Percentiles rank a stretch among this genome's conserved stretches.
phyloP scores from a whole-genome alignment of 2,113 vertebrate genomes.

The Leucopternis melanops region DNA sequence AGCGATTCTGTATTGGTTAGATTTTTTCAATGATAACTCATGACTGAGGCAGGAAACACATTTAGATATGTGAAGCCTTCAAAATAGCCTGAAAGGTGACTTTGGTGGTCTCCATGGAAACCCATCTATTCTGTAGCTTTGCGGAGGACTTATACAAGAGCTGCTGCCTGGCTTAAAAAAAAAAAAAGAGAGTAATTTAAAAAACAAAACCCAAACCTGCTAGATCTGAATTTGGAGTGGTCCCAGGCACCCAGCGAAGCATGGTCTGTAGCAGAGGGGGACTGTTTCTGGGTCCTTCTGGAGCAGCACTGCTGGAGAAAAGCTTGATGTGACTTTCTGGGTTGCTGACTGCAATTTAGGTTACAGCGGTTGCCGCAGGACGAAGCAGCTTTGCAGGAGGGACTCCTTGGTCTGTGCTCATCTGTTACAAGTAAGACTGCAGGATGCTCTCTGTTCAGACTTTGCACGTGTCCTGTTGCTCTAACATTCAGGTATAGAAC shows the following conservation, averaged over 20 bases:
- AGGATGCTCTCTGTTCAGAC: not conserved
- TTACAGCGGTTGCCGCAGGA: not conserved
- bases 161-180: not conserved
- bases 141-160: not conserved
- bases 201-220: not conserved
- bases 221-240: not conserved
- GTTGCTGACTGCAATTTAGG: not conserved
- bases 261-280: not conserved
- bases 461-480: not conserved
- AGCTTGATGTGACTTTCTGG: not conserved
- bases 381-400: not conserved
- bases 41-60: not conserved
- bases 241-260: not conserved
- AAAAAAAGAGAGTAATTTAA: not conserved
- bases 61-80: not conserved
- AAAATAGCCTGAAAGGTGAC: not conserved
- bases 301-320: not conserved
- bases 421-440: not conserved
- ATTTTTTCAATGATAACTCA: not conserved
- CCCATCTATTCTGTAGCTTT: not conserved
- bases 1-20: not conserved
- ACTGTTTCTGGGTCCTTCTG: not conserved
- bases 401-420: not conserved
- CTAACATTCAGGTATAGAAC: not conserved
- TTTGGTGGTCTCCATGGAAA: conserved; percentile 47